Base-by-base conservation (phyloP, 2,888 invertebrate genomes). In the Idaea aversata region DNA sequence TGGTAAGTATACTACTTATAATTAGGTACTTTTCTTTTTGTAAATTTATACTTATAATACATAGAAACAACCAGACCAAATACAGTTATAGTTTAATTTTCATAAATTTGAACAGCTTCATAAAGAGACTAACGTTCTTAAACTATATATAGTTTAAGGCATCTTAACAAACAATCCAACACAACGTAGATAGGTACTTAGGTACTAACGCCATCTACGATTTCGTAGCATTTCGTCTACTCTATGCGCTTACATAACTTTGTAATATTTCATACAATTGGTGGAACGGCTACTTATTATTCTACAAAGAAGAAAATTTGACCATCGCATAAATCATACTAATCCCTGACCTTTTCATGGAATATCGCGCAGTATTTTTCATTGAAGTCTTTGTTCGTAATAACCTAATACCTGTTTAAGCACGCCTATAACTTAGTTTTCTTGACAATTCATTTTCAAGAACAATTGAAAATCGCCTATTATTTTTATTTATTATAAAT, bases 201-300 rank as follows among this genome's bases (percentile, higher is more conserved):
- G 3, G 25, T 25, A 25, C 25, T 25, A 25, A 25, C 47, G 47
- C 47, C 2, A 47, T 47, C 10, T 10, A 47, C 47, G 10, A 47
- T 47, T 47, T 47, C 7, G 47, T 47, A 7, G 10, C 13, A 47
- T 13, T 13, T 47, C 6, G 3, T 13, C 7, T 47, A 6, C 6
- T 25, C 47, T 47, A 4, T 47, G 47, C 10, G 13, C 13, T 47
- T 47, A 47, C 13, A 10, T 47, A 47, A 47, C 47, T 47, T 10
- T 13, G 47, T 47, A 47, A 47, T 47, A 47, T 47, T 47, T 47
- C 47, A 47, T 47, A 47, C 47, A 47, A 47, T 47, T 47, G 47
- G 47, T 47, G 7, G 47, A 7, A 6, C 47, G 47, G 7, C 47
- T 47, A 25, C 77, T 78, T 76, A 80, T 80, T 82, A 78, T 73